Evolutionary conservation across 2,888 invertebrate species (phyloP), one percentile per base, ranked within the genome.

Genomic region (Drosophila tripunctata): DNA sequence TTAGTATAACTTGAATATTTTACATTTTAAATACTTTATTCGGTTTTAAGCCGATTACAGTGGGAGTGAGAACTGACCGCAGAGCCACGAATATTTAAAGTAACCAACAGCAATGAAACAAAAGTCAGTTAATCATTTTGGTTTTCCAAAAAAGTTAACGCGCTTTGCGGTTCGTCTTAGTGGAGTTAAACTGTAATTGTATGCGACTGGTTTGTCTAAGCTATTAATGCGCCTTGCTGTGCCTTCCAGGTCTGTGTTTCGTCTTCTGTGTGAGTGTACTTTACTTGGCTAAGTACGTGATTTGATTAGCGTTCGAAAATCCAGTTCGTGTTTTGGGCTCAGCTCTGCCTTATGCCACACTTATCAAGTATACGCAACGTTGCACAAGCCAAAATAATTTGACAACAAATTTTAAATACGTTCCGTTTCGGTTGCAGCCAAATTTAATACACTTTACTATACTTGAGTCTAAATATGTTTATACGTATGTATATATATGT

Each of bases 251-350:
- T 35, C 36, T 52, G 44, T 45, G 57, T 38, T 38, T 33, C 38
- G 68, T 83, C 80, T 64, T 69, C 51, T 50, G 50, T 36, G 22
- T 51, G 41, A 62, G 38, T 76, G 79, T 79, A 79, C 79, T 87
- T 84, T 79, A 84, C 83, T 84, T 87, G 75, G 79, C 83, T 84
- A 84, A 84, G 88, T 84, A 84, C 83, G 83, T 84, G 83, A 87
- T 84, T 84, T 84, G 88, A 84, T 84, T 84, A 84, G 83, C 73
- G 83, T 75, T 62, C 54, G 33, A 76, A 87, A 87, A 72, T 75
- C 79, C 70, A 61, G 65, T 70, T 41, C 62, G 69, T 67, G 62
- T 70, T n/a, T 45, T 67, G 62, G 40, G 73, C 79, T 58, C 43
- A 63, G 68, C 60, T 43, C 50, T 55, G 57, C 44, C 51, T 43